phyloP scores from a whole-genome alignment of 2,888 invertebrate species.

The Erannis defoliaria region DNA sequence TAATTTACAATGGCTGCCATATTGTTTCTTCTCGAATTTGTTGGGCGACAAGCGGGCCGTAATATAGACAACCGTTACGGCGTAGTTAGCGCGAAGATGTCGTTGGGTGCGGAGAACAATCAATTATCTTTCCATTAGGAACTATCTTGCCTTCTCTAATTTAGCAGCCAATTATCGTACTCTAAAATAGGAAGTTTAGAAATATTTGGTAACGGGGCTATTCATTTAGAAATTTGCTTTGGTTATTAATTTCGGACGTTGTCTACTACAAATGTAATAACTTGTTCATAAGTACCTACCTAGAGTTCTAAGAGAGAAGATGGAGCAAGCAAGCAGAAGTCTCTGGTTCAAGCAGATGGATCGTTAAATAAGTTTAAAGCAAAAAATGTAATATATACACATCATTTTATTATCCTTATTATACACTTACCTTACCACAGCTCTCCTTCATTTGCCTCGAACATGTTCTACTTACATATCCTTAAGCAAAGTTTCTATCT shows the following conservation, averaged over 20 bases:
- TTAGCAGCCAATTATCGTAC: conserved; percentile 37
- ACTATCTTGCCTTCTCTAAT: conserved; percentile 42
- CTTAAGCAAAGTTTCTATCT: background rate
- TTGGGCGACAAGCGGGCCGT: conserved; percentile 49
- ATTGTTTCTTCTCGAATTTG: conserved; percentile 58
- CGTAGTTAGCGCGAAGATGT: conserved; percentile 32
- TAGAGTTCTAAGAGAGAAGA: too few species aligned
- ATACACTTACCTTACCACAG: too few species aligned
- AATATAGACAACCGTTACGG: conserved; percentile 40
- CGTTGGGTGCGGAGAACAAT: conserved; percentile 31
- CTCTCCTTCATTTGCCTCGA: too few species aligned
- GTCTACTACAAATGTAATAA: background rate
- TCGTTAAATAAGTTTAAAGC: too few species aligned
- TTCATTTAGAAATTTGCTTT: conserved; percentile 37
- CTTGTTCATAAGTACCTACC: background rate
- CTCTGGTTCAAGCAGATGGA: too few species aligned
- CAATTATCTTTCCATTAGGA: conserved; percentile 43
- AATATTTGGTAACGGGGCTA: conserved; percentile 28
- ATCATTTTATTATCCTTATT: too few species aligned
- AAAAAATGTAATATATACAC: too few species aligned
- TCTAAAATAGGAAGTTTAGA: conserved; percentile 24
- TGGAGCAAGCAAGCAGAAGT: too few species aligned
- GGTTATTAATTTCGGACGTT: background rate
- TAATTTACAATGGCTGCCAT: conserved; percentile 73
- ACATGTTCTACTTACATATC: background rate